Conservation (phyloP, 2,888 invertebrate species). For the Melieria crassipennis region DNA sequence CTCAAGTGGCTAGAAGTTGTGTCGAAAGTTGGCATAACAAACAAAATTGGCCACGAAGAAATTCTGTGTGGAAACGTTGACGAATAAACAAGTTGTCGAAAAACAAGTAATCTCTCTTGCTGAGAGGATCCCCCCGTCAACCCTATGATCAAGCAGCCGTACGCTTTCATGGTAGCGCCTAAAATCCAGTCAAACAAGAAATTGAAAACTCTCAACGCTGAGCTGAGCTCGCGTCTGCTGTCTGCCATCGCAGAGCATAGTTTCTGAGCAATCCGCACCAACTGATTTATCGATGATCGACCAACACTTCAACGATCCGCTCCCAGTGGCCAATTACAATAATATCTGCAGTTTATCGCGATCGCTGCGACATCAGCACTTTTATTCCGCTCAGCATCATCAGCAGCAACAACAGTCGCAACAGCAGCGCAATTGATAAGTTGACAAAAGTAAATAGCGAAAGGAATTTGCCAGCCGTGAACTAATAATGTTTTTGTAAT, state of each 20-base stretch:
- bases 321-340: background rate
- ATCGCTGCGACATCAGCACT: no score
- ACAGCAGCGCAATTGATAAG: no score
- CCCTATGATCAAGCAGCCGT: no score
- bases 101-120: no score
- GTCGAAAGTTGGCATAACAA: no score
- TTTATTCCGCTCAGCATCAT: no score
- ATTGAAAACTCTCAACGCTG: background rate
- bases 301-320: background rate
- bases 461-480: background rate
- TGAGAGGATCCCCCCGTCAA: no score
- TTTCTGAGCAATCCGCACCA: no score
- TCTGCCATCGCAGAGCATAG: no score
- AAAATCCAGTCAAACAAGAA: constrained; percentile 10
- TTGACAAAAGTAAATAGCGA: background rate
- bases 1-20: no score
- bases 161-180: background rate
- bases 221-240: no score
- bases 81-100: no score
- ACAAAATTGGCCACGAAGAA: background rate
- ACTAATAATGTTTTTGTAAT: constrained; percentile 11
- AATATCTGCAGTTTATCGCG: background rate
- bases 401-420: background rate
- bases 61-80: background rate
- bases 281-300: background rate